Base-by-base conservation (phyloP, 2,797 vertebrate species). In the Peromyscus attwateri region DNA sequence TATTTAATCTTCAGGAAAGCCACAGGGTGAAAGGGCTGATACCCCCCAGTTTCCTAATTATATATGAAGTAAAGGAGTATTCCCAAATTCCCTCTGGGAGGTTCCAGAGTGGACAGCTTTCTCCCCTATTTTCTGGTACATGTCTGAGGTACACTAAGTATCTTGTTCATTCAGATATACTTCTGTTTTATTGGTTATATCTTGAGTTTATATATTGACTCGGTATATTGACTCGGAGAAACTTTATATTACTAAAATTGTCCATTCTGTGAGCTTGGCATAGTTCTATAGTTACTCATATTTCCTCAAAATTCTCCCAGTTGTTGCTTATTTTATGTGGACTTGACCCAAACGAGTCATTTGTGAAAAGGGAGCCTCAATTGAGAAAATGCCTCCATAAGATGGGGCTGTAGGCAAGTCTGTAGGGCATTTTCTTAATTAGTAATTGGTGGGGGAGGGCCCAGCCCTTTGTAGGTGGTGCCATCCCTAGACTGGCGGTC, bases 61-160 rank as follows among this genome's bases (percentile, higher is more conserved):
- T n/a, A 31, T 1, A 16, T 31, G 23, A 19, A 37, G 55, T 64
- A 62, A 25, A 68, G 34, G 3, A 25, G 12, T 27, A 52, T n/a
- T 34, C 27, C 6, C 34, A 34, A 9, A 34, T 31, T 81, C 29
- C 7, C 40, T 31, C 13, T 19, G 0, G 14, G 1, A 55, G 19
- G 23, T 10, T 25, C 52, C 16, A 10, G 23, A 17, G 13, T 14
- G 2, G 1, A 23, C 34, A 17, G 4, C 6, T 21, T 9, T 77
- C 29, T 60, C 23, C 21, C 34, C 21, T 12, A 3, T 0, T n/a
- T 9, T 62, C 70, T 6, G 4, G 3, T 40, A 34, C 1, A 9
- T 4, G 17, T 62, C 29, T 64, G 43, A 49, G 11, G 6, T 4
- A 3, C 3, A 49, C 40, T 68, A 68, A 84, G 3, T 84, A 34